phyloP scores from a whole-genome alignment of 2,888 invertebrate species.

The Rhogogaster chlorosoma region DNA sequence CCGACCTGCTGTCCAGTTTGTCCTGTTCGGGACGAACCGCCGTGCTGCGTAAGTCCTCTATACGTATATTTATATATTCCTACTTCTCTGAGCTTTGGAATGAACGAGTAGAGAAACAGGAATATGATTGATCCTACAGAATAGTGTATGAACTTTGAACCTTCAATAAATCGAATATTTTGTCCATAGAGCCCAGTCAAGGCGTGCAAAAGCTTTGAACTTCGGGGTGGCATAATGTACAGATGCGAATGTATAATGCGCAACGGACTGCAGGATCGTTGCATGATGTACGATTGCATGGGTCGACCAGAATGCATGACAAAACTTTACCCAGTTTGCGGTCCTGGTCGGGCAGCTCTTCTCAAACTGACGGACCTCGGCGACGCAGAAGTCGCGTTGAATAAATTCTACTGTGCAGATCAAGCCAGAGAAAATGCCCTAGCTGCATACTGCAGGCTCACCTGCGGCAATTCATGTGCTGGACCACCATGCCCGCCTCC shows the following conservation, averaged over 20 bases:
- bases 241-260: slow-evolving; percentile 75
- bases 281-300: slow-evolving; percentile 73
- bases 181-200: slow-evolving; percentile 66
- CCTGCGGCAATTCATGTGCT: slow-evolving; percentile 57
- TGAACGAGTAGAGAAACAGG: neutral
- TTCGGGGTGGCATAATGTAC: slow-evolving; percentile 71
- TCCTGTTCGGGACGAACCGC: slow-evolving; percentile 56
- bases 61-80: neutral
- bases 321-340: slow-evolving; percentile 73
- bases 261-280: slow-evolving; percentile 76
- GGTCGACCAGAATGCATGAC: slow-evolving; percentile 75
- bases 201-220: slow-evolving; percentile 70
- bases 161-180: neutral
- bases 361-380: slow-evolving; percentile 72
- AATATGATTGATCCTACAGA: neutral
- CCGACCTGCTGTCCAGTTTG: slow-evolving; percentile 63
- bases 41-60: slow-evolving; percentile 64
- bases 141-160: neutral
- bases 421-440: slow-evolving; percentile 68
- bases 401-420: slow-evolving; percentile 68
- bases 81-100: neutral
- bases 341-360: slow-evolving; percentile 70
- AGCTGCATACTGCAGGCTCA: slow-evolving; percentile 70
- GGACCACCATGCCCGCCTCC: slow-evolving; percentile 54
- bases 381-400: slow-evolving; percentile 66